These are phyloP conservation scores for Oscheius sp. DNA, from an alignment of 2,888 invertebrate species.

Conservation along the genomic window DNA sequence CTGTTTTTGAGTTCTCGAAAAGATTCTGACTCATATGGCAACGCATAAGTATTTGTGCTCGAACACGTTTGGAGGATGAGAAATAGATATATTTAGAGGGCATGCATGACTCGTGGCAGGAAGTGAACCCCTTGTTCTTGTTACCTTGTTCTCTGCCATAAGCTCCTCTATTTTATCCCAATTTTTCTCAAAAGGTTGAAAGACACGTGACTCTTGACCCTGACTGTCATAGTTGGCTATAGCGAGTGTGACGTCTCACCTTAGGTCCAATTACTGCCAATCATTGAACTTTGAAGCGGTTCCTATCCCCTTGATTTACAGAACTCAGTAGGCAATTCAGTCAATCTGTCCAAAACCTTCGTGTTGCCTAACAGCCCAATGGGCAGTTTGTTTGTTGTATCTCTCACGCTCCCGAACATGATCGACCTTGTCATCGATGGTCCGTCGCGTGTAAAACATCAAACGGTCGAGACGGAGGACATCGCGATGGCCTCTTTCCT, in stretches of 20 bases:
- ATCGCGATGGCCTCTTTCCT: slow-evolving; percentile 14
- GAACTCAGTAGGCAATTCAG: background rate
- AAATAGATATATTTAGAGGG: no score
- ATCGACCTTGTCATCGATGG: slow-evolving; percentile 32
- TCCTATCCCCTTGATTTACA: background rate
- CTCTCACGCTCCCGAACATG: slow-evolving; percentile 6
- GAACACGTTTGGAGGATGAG: no score
- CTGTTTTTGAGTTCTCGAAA: no score
- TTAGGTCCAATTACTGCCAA: background rate
- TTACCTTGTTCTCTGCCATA: no score
- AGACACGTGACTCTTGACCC: no score
- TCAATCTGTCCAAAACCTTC: background rate
- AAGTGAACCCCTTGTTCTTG: no score
- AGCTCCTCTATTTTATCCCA: no score
- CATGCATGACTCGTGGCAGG: no score
- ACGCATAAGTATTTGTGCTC: no score
- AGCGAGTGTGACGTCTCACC: background rate
- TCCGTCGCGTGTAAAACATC: background rate
- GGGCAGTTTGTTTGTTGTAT: background rate
- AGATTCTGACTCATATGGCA: no score
- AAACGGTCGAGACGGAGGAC: slow-evolving; percentile 12
- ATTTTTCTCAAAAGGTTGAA: no score
- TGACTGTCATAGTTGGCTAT: background rate
- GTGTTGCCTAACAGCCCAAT: no score
- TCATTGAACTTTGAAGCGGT: background rate